Evolutionary conservation across 2,888 invertebrate species (phyloP).

Genomic region (Drosophila ustulata): DNA sequence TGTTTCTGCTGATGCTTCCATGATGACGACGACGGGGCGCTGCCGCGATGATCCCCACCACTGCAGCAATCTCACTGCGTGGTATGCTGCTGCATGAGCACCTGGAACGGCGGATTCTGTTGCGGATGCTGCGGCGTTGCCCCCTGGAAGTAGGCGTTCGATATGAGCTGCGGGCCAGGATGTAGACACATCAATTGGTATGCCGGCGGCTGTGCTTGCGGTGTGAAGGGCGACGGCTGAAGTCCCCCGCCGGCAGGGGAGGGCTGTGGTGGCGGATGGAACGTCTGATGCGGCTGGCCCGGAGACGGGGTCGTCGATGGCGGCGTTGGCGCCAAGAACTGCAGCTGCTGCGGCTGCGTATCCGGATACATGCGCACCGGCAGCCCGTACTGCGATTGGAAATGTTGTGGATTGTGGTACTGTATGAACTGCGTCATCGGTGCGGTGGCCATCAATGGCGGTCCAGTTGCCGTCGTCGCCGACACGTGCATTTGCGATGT

Average conservation of each 20-base stretch:
- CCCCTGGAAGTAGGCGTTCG: constrained; percentile 82
- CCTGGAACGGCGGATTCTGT: constrained; percentile 83
- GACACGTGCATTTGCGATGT: constrained; percentile 91
- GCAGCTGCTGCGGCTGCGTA: constrained; percentile 86
- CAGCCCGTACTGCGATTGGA: constrained; percentile 85
- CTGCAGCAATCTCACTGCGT: constrained; percentile 71
- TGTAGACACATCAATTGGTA: constrained; percentile 87
- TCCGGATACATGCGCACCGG: constrained; percentile 90
- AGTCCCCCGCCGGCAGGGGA: constrained; percentile 87
- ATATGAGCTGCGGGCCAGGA: constrained; percentile 78
- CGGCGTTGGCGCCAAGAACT: constrained; percentile 87
- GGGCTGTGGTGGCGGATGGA: constrained; percentile 87
- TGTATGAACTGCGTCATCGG: constrained; percentile 90
- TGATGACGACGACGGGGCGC: constrained; percentile 18
- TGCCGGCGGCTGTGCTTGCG: constrained; percentile 85
- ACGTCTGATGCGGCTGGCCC: constrained; percentile 87
- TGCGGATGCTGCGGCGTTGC: constrained; percentile 83
- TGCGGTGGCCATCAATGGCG: constrained; percentile 93
- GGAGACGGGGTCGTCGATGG: constrained; percentile 87
- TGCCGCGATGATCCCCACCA: constrained; percentile 15
- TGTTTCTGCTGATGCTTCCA: constrained; percentile 1
- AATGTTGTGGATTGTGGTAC: constrained; percentile 87
- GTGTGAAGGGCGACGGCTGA: constrained; percentile 84
- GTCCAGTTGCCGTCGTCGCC: constrained; percentile 90
- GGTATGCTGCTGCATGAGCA: constrained; percentile 84